Evolutionary conservation across 2,797 vertebrate genomes (phyloP).

Genomic region (Oryzias dopingdopingensis): DNA sequence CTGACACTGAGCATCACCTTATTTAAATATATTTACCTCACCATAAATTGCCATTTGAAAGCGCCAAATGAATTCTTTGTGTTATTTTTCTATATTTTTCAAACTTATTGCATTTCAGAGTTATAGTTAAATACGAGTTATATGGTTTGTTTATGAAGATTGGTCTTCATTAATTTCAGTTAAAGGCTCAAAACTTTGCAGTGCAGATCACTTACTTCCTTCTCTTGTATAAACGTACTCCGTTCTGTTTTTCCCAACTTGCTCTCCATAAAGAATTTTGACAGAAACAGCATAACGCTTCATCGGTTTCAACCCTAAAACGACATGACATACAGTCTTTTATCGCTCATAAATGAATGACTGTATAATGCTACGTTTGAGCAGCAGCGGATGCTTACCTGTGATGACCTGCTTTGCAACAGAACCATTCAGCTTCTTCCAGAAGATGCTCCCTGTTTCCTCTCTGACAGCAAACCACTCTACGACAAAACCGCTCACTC

Average conservation of each 20-base stretch:
- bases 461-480: constrained; percentile 67
- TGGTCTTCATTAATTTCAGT: too few relatives aligned
- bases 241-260: not conserved
- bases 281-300: constrained; percentile 53
- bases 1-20: too few relatives aligned
- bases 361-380: not conserved
- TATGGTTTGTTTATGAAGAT: too few relatives aligned
- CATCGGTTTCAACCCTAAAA: constrained; percentile 46
- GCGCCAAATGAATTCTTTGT: too few relatives aligned
- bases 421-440: constrained; percentile 50
- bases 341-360: not conserved
- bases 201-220: constrained; percentile 41
- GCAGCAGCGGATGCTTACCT: constrained; percentile 44
- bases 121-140: too few relatives aligned
- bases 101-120: too few relatives aligned
- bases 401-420: constrained; percentile 47
- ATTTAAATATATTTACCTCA: too few relatives aligned
- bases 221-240: constrained; percentile 43
- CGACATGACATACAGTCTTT: not conserved
- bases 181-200: too few relatives aligned
- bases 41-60: too few relatives aligned
- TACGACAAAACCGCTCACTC: constrained; percentile 58
- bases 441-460: constrained; percentile 28
- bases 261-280: constrained; percentile 36
- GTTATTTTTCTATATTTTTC: too few relatives aligned